Conservation (phyloP, 2,888 invertebrate genomes). For the Atherix ibis region DNA sequence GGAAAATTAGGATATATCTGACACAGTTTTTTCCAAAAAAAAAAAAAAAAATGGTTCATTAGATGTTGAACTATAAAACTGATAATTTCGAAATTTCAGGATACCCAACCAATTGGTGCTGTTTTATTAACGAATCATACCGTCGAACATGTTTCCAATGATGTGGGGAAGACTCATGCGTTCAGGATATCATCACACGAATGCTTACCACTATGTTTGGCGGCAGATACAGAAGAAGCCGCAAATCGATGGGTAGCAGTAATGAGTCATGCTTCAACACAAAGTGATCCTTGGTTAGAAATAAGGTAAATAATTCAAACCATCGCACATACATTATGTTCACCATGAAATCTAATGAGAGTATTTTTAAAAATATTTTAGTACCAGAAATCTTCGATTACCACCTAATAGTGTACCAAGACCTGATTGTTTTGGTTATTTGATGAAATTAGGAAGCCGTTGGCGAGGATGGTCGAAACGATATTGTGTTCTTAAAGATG, state of each 20-base stretch:
- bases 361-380: constrained; percentile 23
- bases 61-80: too few relatives aligned
- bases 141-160: constrained; percentile 38
- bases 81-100: too few relatives aligned
- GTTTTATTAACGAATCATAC: constrained; percentile 73
- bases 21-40: not conserved
- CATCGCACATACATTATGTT: constrained; percentile 1
- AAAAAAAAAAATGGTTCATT: too few relatives aligned
- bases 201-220: constrained; percentile 58
- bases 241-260: constrained; percentile 62
- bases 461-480: constrained; percentile 83
- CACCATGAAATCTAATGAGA: not conserved
- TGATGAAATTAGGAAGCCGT: constrained; percentile 71
- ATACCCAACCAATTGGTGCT: constrained; percentile 77
- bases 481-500: constrained; percentile 90
- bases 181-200: constrained; percentile 56
- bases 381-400: constrained; percentile 63
- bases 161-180: constrained; percentile 45
- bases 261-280: constrained; percentile 60
- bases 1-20: too few relatives aligned
- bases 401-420: constrained; percentile 64
- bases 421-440: constrained; percentile 87
- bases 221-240: constrained; percentile 59
- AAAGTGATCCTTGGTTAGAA: constrained; percentile 54
- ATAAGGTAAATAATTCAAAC: constrained; percentile 23